Evolutionary conservation across 1,140 invertebrate genomes (phyloP).

Genomic region (Orchesella cincta): DNA sequence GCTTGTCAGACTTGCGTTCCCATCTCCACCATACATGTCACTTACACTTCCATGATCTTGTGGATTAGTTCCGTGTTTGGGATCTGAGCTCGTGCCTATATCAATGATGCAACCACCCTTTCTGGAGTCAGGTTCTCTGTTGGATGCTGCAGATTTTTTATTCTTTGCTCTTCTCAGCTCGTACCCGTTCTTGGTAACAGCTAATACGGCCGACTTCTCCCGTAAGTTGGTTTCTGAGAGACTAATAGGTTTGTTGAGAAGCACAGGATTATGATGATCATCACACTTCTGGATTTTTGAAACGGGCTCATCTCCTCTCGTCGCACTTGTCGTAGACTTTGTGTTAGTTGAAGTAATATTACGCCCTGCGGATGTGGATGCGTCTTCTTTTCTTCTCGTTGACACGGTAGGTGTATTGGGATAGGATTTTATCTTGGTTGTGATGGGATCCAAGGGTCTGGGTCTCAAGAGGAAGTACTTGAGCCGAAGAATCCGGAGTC

Average conservation of each 20-base stretch:
- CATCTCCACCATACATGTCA: neutral
- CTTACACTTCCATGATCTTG: neutral
- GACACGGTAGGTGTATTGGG: constrained; percentile 18
- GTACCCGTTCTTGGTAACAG: constrained; percentile 9
- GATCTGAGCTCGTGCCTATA: neutral
- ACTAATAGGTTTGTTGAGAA: constrained; percentile 30
- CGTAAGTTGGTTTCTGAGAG: constrained; percentile 27
- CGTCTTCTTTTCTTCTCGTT: neutral
- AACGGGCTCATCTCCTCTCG: neutral
- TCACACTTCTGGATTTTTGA: constrained; percentile 1
- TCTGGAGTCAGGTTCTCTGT: neutral
- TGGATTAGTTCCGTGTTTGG: neutral
- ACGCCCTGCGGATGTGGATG: neutral
- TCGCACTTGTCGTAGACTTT: neutral
- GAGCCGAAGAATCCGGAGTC: constrained; percentile 39
- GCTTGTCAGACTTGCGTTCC: neutral
- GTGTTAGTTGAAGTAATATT: neutral
- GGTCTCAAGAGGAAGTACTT: constrained; percentile 46
- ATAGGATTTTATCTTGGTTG: constrained; percentile 30
- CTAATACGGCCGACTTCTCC: constrained; percentile 5
- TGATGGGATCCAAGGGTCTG: constrained; percentile 2
- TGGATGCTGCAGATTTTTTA: neutral
- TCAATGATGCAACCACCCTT: neutral
- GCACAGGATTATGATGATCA: constrained; percentile 2
- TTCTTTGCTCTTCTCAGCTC: neutral